These are phyloP conservation scores for Stenopsyche tienmushanensis DNA, from an alignment of 1,140 invertebrate species.

Conservation along the genomic window DNA sequence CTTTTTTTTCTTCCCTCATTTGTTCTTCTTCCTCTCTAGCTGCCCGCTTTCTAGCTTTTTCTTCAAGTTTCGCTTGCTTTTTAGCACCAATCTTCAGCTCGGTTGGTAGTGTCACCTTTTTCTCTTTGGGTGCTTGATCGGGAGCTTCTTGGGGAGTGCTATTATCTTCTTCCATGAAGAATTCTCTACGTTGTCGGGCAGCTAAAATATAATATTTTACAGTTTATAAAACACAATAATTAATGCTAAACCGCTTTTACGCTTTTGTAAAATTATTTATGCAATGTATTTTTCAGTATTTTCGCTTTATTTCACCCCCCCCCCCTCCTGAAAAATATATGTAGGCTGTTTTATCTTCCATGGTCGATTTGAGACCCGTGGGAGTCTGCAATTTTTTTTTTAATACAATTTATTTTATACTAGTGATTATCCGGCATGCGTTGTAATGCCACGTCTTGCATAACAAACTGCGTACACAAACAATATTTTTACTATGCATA, in stretches of 20 bases:
- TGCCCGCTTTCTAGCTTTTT: constrained; percentile 87
- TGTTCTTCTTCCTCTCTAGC: constrained; percentile 77
- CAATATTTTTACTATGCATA: too few species aligned
- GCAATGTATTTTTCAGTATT: not conserved
- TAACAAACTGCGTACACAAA: too few species aligned
- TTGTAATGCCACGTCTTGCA: too few species aligned
- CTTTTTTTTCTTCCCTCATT: constrained; percentile 71
- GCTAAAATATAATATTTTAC: constrained; percentile 22
- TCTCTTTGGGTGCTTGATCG: constrained; percentile 45
- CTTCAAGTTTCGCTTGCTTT: constrained; percentile 86
- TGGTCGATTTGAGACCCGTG: too few species aligned
- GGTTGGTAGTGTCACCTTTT: constrained; percentile 20
- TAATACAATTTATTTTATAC: too few species aligned
- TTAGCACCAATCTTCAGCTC: constrained; percentile 91
- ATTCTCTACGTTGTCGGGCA: constrained; percentile 40
- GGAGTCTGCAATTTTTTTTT: too few species aligned
- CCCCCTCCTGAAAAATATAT: not conserved
- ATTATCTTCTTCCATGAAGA: constrained; percentile 48
- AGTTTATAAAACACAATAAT: not conserved
- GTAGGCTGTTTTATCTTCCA: not conserved
- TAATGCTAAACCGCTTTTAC: not conserved
- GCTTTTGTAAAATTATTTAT: not conserved
- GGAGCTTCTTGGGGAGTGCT: constrained; percentile 48
- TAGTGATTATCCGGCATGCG: too few species aligned
- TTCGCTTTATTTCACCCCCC: not conserved